A percentile compares a stretch with the other conserved stretches of the same genome.
These are phyloP conservation scores for Brachirus orientalis DNA, from an alignment of 2,113 vertebrate species.

Conservation along the genomic window DNA sequence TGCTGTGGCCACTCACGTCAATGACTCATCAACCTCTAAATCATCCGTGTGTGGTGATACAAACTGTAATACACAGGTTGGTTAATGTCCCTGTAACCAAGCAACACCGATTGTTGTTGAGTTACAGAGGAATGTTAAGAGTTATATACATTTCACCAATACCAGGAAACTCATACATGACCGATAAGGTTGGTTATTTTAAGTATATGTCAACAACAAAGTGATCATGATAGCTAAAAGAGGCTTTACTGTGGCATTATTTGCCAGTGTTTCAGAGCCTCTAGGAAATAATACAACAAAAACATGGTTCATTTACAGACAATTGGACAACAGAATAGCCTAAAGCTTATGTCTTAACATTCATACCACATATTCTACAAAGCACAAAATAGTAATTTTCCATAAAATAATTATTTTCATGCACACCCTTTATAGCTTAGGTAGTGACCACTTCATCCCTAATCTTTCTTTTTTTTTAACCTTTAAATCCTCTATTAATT, in stretches of 20 bases:
- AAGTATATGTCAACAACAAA: neutral
- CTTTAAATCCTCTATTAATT: too few species aligned
- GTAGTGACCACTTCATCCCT: too few species aligned
- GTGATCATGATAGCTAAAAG: neutral
- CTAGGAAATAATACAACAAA: too few species aligned
- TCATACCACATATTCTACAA: neutral
- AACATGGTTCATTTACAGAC: neutral
- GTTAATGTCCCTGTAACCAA: slow-evolving; percentile 10
- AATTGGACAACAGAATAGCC: neutral
- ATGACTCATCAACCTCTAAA: slow-evolving; percentile 1
- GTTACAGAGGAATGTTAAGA: slow-evolving; percentile 12
- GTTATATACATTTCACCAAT: neutral
- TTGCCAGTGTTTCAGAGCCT: too few species aligned
- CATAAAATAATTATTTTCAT: too few species aligned
- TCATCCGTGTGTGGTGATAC: neutral
- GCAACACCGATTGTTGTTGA: slow-evolving; percentile 25
- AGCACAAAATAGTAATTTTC: neutral
- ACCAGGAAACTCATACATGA: neutral
- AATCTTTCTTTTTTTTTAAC: too few species aligned
- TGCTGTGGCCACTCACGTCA: neutral
- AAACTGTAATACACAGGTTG: neutral
- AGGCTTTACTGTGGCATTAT: too few species aligned
- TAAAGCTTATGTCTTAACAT: neutral
- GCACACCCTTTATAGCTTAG: too few species aligned
- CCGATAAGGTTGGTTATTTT: neutral